phyloP scores from a whole-genome alignment of 2,888 invertebrate genomes.

The Brachypalpus laphriformis region DNA sequence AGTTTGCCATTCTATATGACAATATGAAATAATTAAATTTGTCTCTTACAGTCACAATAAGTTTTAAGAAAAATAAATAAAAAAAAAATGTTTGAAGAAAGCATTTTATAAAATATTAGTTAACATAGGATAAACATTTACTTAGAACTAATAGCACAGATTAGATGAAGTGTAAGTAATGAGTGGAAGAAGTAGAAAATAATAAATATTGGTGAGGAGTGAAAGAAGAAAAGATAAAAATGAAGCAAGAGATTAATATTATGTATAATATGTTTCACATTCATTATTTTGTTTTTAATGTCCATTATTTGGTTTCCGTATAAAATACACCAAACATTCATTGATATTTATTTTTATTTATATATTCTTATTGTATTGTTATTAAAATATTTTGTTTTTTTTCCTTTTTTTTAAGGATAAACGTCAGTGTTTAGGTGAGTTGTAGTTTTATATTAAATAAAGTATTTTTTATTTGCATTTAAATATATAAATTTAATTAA shows the following conservation, averaged over 20 bases:
- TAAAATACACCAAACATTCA: slow-evolving; percentile 75
- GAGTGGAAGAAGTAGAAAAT: slow-evolving; percentile 25
- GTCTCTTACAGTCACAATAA: slow-evolving; percentile 48
- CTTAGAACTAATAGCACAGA: slow-evolving; percentile 81
- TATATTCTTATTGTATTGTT: slow-evolving; percentile 26
- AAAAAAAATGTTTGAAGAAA: not conserved
- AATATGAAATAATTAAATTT: not conserved
- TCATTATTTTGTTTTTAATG: slow-evolving; percentile 22
- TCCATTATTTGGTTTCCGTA: slow-evolving; percentile 60
- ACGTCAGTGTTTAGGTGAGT: slow-evolving; percentile 57
- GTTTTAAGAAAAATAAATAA: slow-evolving; percentile 2
- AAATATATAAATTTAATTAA: slow-evolving; percentile 72
- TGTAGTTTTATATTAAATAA: slow-evolving; percentile 67
- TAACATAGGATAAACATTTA: slow-evolving; percentile 60
- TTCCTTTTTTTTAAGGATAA: slow-evolving; percentile 22
- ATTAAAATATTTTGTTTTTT: not conserved
- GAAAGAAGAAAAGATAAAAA: slow-evolving; percentile 39
- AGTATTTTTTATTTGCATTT: slow-evolving; percentile 64
- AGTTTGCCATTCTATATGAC: not conserved
- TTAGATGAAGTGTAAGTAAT: slow-evolving; percentile 75
- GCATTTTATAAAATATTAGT: slow-evolving; percentile 35
- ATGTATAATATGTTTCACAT: slow-evolving; percentile 41
- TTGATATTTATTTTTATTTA: slow-evolving; percentile 43
- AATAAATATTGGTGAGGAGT: slow-evolving; percentile 21
- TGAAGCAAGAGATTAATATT: slow-evolving; percentile 37